Evolutionary conservation across 2,113 vertebrate species (phyloP), one percentile per base, ranked within the genome.

Genomic region (Rhabdomys dilectus): DNA sequence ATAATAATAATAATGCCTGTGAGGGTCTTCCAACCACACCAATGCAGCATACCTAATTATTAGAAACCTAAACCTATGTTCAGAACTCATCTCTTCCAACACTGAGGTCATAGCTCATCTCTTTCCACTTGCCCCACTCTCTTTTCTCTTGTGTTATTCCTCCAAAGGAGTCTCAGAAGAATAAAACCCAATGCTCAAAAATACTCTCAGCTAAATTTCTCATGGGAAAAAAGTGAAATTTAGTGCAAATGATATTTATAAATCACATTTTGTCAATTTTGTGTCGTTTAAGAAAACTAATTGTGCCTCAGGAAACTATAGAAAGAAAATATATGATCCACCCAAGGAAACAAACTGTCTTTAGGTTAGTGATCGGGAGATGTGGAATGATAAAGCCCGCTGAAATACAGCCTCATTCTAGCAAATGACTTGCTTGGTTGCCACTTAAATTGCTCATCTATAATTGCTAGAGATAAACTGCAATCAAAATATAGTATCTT

Each of bases 401-500:
- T 88, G 15, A 93, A 97, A 97, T 77, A 0, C 3, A 13, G 94
- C 88, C 92, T 91, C 62, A 48, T 76, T 73, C 34, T 84, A 94
- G 70, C 58, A 93, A 97, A 98, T 82, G 34, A 84, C 95, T 96
- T 97, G 9, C 10, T 45, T 17, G 68, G 81, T 97, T 97, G 91
- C 73, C 96, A 88, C 73, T 96, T 95, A 73, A 97, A 88, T 9
- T 97, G 97, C 96, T 97, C 95, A 97, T 95, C 96, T 97, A 96
- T 85, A 98, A 97, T 95, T 97, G 97, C 96, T 90, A 0, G 53
- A 97, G 80, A 98, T 96, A 97, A 94, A 96, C 91, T 89, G 90
- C 96, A 96, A 95, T 94, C 96, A 98, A 97, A 98, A 93, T 91
- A 94, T 82, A 97, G 72, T 22, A 95, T 95, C 96, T 93, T 96